Evolutionary conservation across 2,797 vertebrate genomes (phyloP).

Genomic region (Spinibarbus caldwelli): DNA sequence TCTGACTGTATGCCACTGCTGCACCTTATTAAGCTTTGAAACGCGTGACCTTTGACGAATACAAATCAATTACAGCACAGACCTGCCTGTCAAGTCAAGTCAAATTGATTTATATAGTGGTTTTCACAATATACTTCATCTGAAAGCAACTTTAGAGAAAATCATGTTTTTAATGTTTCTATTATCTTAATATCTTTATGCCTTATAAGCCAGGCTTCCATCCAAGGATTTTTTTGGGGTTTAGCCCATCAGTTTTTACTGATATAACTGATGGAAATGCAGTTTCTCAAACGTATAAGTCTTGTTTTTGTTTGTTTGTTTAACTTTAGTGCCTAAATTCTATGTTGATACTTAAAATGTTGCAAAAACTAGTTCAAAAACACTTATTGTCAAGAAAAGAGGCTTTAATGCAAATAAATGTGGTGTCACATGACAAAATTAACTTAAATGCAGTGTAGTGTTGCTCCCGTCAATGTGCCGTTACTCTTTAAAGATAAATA

Average conservation of each 20-base stretch:
- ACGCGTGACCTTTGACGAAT: neutral
- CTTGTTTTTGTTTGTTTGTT: neutral
- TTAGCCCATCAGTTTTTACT: neutral
- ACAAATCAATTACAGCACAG: slow-evolving; percentile 6
- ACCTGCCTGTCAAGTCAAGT: neutral
- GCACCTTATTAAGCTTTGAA: neutral
- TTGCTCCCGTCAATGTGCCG: too few species aligned
- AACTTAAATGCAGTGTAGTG: too few species aligned
- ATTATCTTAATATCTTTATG: neutral
- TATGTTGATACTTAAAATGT: neutral
- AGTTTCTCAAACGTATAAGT: neutral
- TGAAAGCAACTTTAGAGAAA: neutral
- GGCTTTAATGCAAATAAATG: neutral
- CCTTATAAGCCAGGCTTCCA: neutral
- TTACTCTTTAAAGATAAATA: too few species aligned
- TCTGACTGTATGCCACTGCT: slow-evolving; percentile 1
- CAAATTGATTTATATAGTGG: neutral
- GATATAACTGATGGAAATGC: neutral
- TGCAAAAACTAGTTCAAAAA: neutral
- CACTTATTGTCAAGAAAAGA: neutral
- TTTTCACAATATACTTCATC: neutral
- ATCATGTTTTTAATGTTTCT: neutral
- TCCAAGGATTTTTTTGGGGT: neutral
- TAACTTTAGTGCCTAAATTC: neutral
- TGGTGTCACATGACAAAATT: too few species aligned